Evolutionary conservation across 2,797 vertebrate genomes (phyloP).

Genomic region (Loris lydekkerianus): DNA sequence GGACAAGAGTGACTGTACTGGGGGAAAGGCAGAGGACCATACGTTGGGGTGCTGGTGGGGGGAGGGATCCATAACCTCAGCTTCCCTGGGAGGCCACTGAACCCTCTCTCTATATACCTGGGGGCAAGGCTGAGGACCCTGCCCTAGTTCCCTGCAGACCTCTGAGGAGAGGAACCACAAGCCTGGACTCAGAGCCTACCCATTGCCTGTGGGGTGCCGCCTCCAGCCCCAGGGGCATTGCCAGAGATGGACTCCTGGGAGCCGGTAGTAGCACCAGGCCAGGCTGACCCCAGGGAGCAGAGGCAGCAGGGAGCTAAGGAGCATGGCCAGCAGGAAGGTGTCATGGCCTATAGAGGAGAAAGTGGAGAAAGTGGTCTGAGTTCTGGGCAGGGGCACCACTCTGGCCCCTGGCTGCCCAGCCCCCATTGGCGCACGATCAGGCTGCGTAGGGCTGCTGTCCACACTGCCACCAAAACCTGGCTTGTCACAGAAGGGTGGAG

Average conservation of each 20-base stretch:
- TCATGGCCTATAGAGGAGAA: conserved; percentile 87
- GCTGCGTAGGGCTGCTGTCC: conserved; percentile 95
- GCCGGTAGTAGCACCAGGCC: conserved; percentile 90
- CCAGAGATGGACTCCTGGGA: conserved; percentile 89
- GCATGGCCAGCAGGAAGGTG: conserved; percentile 88
- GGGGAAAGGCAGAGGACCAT: neutral
- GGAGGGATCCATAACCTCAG: fast-evolving
- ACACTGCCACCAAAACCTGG: conserved; percentile 94
- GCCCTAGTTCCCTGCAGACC: neutral
- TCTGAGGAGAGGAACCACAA: neutral
- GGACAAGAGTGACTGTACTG: neutral
- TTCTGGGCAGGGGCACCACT: neutral
- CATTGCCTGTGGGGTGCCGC: conserved; percentile 80
- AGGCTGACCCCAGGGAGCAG: conserved; percentile 85
- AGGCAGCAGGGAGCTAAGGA: conserved; percentile 92
- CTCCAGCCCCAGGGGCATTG: conserved; percentile 89
- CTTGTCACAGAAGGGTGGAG: conserved; percentile 94
- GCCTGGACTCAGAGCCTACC: conserved; percentile 79
- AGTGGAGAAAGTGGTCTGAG: neutral
- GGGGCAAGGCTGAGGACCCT: neutral
- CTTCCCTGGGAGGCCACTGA: neutral
- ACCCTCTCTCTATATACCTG: neutral
- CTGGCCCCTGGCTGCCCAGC: fast-evolving
- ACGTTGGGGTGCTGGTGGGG: neutral
- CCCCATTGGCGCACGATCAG: conserved; percentile 90